These are phyloP conservation scores for Lucinisca nassula DNA, from an alignment of 2,888 invertebrate species.

Conservation along the genomic window DNA sequence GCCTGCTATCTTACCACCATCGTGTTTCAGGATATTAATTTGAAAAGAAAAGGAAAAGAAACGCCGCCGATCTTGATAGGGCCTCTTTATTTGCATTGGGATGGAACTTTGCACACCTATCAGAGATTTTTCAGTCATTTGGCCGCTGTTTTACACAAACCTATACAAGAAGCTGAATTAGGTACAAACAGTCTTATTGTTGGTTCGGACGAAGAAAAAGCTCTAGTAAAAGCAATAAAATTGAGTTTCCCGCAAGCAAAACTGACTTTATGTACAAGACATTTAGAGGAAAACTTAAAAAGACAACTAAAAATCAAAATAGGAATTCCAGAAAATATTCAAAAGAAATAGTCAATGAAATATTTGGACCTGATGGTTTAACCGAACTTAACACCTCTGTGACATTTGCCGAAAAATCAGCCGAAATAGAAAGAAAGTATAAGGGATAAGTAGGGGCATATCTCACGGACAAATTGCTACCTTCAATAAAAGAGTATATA, in stretches of 20 bases:
- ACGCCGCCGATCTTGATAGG: constrained; percentile 34
- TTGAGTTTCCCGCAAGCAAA: constrained; percentile 20
- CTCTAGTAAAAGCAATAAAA: constrained; percentile 38
- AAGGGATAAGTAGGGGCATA: background rate
- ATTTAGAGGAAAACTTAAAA: constrained; percentile 22
- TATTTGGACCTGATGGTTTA: background rate
- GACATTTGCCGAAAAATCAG: too few relatives aligned
- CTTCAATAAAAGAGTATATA: constrained; percentile 13
- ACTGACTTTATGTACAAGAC: constrained; percentile 24
- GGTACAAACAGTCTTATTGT: constrained; percentile 23
- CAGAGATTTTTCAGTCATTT: constrained; percentile 48
- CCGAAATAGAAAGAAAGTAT: background rate
- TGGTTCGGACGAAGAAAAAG: constrained; percentile 49
- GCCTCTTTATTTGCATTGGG: constrained; percentile 52
- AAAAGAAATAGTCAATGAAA: background rate
- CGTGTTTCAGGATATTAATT: constrained; percentile 43
- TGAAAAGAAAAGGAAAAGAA: constrained; percentile 33
- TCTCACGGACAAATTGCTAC: constrained; percentile 20
- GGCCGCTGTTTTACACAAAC: constrained; percentile 1
- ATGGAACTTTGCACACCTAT: constrained; percentile 36
- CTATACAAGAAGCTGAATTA: background rate
- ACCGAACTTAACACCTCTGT: too few relatives aligned
- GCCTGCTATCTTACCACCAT: constrained; percentile 24
- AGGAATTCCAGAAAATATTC: background rate
- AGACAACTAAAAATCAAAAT: too few relatives aligned